Base-by-base conservation (phyloP, 2,797 vertebrate genomes). In the Lutjanus argentimaculatus region DNA sequence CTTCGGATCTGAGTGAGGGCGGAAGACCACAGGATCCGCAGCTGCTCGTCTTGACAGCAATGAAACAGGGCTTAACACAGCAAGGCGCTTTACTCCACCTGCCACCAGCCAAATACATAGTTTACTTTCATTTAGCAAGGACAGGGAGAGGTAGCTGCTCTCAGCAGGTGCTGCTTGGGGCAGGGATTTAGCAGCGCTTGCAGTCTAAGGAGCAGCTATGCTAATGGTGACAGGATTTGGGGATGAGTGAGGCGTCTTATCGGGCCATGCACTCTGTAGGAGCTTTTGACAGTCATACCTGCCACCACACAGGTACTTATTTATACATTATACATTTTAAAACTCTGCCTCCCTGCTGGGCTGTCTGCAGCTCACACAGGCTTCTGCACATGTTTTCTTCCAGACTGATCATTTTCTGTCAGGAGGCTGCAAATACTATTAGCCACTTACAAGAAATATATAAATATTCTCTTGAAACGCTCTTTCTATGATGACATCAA, bases 211-310 rank as follows among this genome's bases (percentile, higher is more conserved):
- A 76, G 85, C 84, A 87, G 83, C 88, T 83, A 93, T 93, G 94
- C 92, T 93, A 94, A 94, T 92, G 85, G 91, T 82, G 91, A 88
- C 86, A 81, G 92, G 91, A 93, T 91, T 94, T 91, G 75, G 64
- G 81, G 82, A 89, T 85, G 81, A 87, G 86, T 72, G 89, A 84
- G 85, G 85, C 73, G 51, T 83, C 89, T 95, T 95, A 95, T 95
- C 94, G 65, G 90, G 81, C 80, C 64, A 13, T 66, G 83, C 91
- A 84, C 88, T 84, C 89, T 52, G 79, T 70, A 62, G 74, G 73
- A 81, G 92, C 91, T 92, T 93, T 88, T 86, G 78, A 88, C 86
- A 87, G 79, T 75, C 83, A 83, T 76, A 91, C 84, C 90, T 87
- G 87, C 86, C 88, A 83, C 83, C 75, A 64, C 66, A 52, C 79